Evolutionary conservation across 2,797 vertebrate genomes (phyloP), one percentile per base, ranked within the genome.

Genomic region (Nyctibius grandis): DNA sequence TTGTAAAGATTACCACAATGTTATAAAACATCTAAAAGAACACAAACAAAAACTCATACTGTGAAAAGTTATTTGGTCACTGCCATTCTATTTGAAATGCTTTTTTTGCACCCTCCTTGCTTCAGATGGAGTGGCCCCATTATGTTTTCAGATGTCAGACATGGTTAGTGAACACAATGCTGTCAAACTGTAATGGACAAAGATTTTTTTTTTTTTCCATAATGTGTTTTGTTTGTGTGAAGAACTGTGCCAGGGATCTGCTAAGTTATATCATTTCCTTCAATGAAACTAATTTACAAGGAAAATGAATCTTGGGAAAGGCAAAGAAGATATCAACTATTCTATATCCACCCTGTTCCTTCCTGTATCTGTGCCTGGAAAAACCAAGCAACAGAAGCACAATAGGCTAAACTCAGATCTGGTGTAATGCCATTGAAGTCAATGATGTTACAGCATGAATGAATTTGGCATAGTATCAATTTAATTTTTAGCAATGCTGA

Each of bases 261-360:
- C 88, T 83, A 92, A 96, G 76, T 97, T 97, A 54, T 89, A 93
- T 96, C 75, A 97, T 95, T 97, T 97, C 95, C 94, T 95, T 91
- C 79, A 94, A 50, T 92, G 91, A 96, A 97, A 96, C 76, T 93
- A 68, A 93, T 94, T 92, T 85, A 94, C 65, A 69, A 75, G 87
- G 93, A 96, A 97, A 96, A 96, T 92, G 88, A 96, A 97, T 97
- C 90, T 95, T 93, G 84, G 92, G 94, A 97, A 96, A 87, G 54
- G 54, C 89, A 94, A 96, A 95, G 60, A 94, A 75, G 68, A 47
- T 89, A 93, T 91, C 95, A 95, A 81, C 68, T 76, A 74, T 87
- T 91, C 31, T 95, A 69, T 33, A 84, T 91, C 93, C 88, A 91
- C 80, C 89, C 93, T 94, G 78, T 94, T 96, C 88, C 95, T 94